A percentile compares a stretch with the other conserved stretches of the same genome.
These are phyloP conservation scores for Homarus americanus DNA, from an alignment of 1,140 invertebrate genomes.

Conservation along the genomic window DNA sequence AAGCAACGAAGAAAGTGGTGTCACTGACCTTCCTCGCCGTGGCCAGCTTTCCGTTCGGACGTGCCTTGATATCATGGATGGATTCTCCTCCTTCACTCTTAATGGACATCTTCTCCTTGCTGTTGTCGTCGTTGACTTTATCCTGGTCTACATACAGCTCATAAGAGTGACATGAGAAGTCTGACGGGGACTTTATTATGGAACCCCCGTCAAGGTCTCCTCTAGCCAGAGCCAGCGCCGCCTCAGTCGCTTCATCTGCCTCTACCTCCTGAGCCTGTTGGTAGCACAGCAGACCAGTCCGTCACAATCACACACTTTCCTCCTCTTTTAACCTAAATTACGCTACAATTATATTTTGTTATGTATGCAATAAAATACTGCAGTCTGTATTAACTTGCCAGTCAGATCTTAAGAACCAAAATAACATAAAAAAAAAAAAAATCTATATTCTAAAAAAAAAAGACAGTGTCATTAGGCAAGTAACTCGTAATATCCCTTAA, in stretches of 20 bases:
- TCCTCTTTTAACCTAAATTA: too few species aligned
- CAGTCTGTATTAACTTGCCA: too few species aligned
- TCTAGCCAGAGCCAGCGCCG: slow-evolving; percentile 76
- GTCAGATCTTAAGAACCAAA: too few species aligned
- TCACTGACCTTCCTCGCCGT: slow-evolving; percentile 88
- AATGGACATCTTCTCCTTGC: slow-evolving; percentile 93
- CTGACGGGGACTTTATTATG: slow-evolving; percentile 90
- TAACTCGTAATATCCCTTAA: too few species aligned
- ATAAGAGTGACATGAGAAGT: slow-evolving; percentile 93
- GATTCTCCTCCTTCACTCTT: slow-evolving; percentile 91
- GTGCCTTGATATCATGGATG: slow-evolving; percentile 88
- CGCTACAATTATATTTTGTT: too few species aligned
- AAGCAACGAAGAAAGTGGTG: background rate
- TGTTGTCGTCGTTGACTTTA: slow-evolving; percentile 90
- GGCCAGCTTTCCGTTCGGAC: slow-evolving; percentile 80
- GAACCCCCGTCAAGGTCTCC: slow-evolving; percentile 68
- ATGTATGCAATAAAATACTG: too few species aligned
- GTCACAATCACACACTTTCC: too few species aligned
- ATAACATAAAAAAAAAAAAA: too few species aligned
- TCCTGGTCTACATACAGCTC: slow-evolving; percentile 92
- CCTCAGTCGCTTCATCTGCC: slow-evolving; percentile 77
- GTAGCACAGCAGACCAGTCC: background rate
- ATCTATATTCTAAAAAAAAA: too few species aligned
- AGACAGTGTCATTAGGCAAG: too few species aligned
- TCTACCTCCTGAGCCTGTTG: slow-evolving; percentile 78